Evolutionary conservation across 2,113 vertebrate species (phyloP).

Genomic region (Phoxinus phoxinus): DNA sequence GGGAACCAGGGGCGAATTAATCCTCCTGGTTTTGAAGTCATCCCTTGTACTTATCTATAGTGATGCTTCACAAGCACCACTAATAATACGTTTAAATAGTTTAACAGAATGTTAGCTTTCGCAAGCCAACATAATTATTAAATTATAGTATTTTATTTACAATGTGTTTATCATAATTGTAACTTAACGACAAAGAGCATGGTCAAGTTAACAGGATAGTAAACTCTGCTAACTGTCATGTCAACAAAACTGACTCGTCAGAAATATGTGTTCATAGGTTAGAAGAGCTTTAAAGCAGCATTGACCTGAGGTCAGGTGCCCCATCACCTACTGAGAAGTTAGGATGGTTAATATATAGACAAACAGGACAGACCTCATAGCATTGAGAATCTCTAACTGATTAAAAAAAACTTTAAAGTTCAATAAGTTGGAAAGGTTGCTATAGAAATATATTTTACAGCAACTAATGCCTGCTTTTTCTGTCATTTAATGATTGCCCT

Average conservation of each 20-base stretch:
- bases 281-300: slow-evolving; percentile 1
- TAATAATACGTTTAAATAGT: too few species aligned
- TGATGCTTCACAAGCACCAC: too few species aligned
- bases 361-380: neutral
- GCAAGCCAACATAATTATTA: neutral
- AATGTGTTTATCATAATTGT: neutral
- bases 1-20: too few species aligned
- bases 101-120: too few species aligned
- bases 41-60: too few species aligned
- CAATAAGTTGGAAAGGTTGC: neutral
- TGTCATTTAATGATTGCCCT: neutral
- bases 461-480: neutral
- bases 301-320: neutral
- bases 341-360: neutral
- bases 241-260: slow-evolving; percentile 26
- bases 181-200: neutral
- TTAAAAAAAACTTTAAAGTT: neutral
- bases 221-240: neutral
- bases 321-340: slow-evolving; percentile 1
- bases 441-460: neutral
- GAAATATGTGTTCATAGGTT: neutral
- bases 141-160: neutral
- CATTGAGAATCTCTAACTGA: neutral
- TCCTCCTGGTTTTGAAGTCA: too few species aligned
- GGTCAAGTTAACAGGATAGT: neutral